phyloP scores from a whole-genome alignment of 2,797 vertebrate species.

The Anguilla pacifica region DNA sequence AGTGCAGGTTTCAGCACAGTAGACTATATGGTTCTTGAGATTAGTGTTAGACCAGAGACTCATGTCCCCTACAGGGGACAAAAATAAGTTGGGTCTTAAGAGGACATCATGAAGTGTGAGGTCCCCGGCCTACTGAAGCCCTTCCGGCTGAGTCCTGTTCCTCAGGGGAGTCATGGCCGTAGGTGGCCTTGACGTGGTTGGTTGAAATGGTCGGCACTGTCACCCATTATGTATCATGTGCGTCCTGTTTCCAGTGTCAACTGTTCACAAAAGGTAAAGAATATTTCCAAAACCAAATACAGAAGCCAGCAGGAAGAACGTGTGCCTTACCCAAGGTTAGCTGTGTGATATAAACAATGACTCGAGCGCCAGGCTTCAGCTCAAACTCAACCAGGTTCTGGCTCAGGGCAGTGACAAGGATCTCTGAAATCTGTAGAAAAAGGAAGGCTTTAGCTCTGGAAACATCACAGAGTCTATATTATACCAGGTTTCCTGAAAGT shows the following conservation, averaged over 20 bases:
- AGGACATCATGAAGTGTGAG: no score
- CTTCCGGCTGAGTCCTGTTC: no score
- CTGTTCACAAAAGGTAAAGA: not conserved
- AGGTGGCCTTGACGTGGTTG: not conserved
- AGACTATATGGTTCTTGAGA: no score
- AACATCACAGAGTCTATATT: not conserved
- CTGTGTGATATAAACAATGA: conserved; percentile 89
- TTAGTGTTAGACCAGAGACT: not conserved
- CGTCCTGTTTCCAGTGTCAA: not conserved
- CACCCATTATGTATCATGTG: not conserved
- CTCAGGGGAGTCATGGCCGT: no score
- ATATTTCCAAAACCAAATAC: not conserved
- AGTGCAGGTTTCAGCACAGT: no score
- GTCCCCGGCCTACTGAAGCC: no score
- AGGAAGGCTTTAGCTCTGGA: not conserved
- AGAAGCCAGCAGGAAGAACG: not conserved
- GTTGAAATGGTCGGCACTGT: not conserved
- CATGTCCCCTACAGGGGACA: no score
- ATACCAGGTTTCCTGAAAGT: not conserved
- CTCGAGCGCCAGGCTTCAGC: conserved; percentile 85
- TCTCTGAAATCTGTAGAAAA: conserved; percentile 79
- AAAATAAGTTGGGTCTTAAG: no score
- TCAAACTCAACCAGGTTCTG: conserved; percentile 94
- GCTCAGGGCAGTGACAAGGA: conserved; percentile 85
- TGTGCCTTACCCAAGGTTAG: conserved; percentile 86